phyloP scores from a whole-genome alignment of 2,113 vertebrate genomes.

The Etheostoma spectabile region DNA sequence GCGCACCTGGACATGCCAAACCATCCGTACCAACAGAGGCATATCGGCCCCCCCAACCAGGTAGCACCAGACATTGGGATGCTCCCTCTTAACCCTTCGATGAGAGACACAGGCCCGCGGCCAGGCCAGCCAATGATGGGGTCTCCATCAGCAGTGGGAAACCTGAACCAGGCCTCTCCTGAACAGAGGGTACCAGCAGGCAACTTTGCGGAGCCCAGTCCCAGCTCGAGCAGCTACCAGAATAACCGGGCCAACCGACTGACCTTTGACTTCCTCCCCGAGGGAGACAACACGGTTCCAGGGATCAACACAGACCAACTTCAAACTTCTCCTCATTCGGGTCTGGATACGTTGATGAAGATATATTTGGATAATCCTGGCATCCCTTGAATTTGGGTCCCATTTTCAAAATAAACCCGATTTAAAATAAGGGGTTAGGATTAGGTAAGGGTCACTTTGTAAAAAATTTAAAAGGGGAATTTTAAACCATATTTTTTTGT shows the following conservation, averaged over 20 bases:
- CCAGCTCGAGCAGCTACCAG: conserved; percentile 85
- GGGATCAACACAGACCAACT: conserved; percentile 93
- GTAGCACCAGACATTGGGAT: conserved; percentile 86
- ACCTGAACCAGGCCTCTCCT: conserved; percentile 86
- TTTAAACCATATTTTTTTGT: conserved; percentile 76
- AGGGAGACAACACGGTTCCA: conserved; percentile 92
- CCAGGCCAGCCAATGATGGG: conserved; percentile 86
- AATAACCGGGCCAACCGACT: conserved; percentile 86
- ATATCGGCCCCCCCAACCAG: conserved; percentile 87
- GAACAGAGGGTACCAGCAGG: conserved; percentile 84
- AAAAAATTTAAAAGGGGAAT: conserved; percentile 67
- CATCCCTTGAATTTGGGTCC: conserved; percentile 85
- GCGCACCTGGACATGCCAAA: conserved; percentile 81
- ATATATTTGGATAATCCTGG: conserved; percentile 98
- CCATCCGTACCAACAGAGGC: conserved; percentile 87
- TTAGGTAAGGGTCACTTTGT: conserved; percentile 53
- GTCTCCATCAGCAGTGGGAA: conserved; percentile 81
- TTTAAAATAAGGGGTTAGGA: conserved; percentile 33
- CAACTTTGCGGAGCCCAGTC: conserved; percentile 84
- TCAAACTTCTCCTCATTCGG: conserved; percentile 96
- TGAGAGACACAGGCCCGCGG: conserved; percentile 85
- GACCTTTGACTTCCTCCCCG: conserved; percentile 95
- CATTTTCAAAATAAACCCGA: conserved; percentile 20
- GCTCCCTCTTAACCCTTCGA: conserved; percentile 84
- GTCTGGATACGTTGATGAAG: too few species aligned